Evolutionary conservation across 2,888 invertebrate genomes (phyloP).

Genomic region (Teleiodes luculella): DNA sequence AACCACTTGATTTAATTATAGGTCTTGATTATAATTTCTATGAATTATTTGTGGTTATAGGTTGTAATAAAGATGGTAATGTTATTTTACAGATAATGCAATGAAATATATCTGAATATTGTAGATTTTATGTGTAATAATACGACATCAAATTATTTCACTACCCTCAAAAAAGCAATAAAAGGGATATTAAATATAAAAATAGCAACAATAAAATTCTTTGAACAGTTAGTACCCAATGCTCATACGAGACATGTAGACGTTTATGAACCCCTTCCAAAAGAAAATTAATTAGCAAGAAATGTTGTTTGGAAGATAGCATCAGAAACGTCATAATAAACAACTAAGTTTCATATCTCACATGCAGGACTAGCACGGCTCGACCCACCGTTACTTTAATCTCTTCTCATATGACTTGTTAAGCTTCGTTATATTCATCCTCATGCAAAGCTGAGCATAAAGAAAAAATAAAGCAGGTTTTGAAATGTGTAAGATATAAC

Average conservation of each 20-base stretch:
- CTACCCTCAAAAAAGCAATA: neutral
- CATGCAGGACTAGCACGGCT: conserved; percentile 31
- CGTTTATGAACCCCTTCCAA: conserved; percentile 1
- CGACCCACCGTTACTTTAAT: conserved; percentile 38
- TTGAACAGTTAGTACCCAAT: neutral
- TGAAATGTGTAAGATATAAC: no score
- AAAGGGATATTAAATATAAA: neutral
- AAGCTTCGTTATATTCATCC: neutral
- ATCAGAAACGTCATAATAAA: conserved; percentile 47
- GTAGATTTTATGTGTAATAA: neutral
- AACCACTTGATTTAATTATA: no score
- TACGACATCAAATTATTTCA: neutral
- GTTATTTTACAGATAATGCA: neutral
- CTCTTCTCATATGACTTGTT: conserved; percentile 24
- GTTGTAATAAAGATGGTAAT: no score
- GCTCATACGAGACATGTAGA: neutral
- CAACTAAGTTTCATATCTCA: conserved; percentile 44
- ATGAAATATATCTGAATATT: neutral
- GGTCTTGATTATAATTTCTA: no score
- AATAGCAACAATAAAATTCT: neutral
- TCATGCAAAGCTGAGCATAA: neutral
- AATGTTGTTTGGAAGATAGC: conserved; percentile 47
- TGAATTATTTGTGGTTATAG: no score
- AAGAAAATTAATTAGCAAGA: conserved; percentile 47
- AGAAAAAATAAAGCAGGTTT: neutral